phyloP scores from a whole-genome alignment of 2,888 invertebrate genomes.

The Tenthredo livida region DNA sequence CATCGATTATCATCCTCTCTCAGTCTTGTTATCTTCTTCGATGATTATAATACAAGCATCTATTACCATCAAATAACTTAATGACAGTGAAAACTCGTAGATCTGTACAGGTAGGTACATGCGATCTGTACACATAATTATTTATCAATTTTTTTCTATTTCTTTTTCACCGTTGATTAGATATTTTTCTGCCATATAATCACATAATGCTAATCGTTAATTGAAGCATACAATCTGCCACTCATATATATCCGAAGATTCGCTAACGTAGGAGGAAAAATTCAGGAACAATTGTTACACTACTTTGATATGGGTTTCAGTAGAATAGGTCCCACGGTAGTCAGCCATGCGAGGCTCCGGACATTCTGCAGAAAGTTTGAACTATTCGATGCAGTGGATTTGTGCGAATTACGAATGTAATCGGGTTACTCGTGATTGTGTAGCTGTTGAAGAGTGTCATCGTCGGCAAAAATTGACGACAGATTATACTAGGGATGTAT shows the following conservation, averaged over 20 bases:
- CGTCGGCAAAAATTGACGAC: not conserved
- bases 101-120: too few species aligned
- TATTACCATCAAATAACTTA: not conserved
- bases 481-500: too few species aligned
- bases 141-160: not conserved
- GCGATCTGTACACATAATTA: not conserved
- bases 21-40: too few species aligned
- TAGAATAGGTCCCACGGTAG: conserved; percentile 35
- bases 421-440: not conserved
- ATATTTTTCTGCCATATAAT: too few species aligned
- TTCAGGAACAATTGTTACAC: not conserved
- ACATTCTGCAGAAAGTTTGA: not conserved
- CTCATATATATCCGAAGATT: not conserved
- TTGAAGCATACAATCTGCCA: not conserved
- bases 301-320: not conserved
- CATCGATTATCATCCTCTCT: not conserved
- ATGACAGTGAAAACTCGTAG: too few species aligned
- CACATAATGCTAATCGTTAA: not conserved
- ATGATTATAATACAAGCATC: too few species aligned
- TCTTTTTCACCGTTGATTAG: not conserved
- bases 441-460: not conserved
- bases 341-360: conserved; percentile 38
- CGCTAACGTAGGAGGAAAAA: not conserved
- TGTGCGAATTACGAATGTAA: not conserved
- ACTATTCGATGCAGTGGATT: not conserved